Evolutionary conservation across 2,888 invertebrate species (phyloP).

Genomic region (Cantharis rufa): DNA sequence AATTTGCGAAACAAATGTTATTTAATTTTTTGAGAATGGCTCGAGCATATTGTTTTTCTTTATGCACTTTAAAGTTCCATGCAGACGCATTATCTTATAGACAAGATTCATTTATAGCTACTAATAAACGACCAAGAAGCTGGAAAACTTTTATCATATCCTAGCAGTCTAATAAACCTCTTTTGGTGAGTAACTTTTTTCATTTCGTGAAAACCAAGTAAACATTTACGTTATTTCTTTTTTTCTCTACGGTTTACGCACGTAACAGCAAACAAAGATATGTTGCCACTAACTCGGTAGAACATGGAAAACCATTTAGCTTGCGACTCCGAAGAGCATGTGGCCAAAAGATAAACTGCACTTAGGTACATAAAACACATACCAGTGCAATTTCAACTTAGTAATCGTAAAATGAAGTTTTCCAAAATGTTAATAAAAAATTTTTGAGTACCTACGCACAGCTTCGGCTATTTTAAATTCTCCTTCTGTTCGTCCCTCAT

Average conservation of each 20-base stretch:
- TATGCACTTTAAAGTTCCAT: neutral
- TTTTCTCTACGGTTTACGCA: slow-evolving; percentile 37
- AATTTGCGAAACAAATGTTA: neutral
- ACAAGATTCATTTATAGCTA: slow-evolving; percentile 22
- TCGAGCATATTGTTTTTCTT: neutral
- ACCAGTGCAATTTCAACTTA: slow-evolving; percentile 17
- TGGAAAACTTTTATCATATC: slow-evolving; percentile 37
- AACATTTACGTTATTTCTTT: slow-evolving; percentile 37
- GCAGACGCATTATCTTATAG: neutral
- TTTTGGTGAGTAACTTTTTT: slow-evolving; percentile 35
- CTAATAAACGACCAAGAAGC: slow-evolving; percentile 28
- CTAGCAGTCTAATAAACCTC: slow-evolving; percentile 34
- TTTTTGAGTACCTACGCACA: slow-evolving; percentile 1
- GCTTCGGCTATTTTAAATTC: neutral
- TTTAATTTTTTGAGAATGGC: neutral
- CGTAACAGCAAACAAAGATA: slow-evolving; percentile 43
- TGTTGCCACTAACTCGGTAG: slow-evolving; percentile 41
- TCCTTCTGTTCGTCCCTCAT: slow-evolving; percentile 5
- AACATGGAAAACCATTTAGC: slow-evolving; percentile 44
- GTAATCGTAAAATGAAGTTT: slow-evolving; percentile 17
- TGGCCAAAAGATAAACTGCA: slow-evolving; percentile 35
- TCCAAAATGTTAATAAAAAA: slow-evolving; percentile 8
- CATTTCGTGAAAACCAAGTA: slow-evolving; percentile 35
- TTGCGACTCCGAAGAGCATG: slow-evolving; percentile 27
- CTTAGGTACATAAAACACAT: slow-evolving; percentile 20